A percentile compares a stretch with the other conserved stretches of the same genome.
These are phyloP conservation scores for Geotrupes spiniger DNA, from an alignment of 2,888 invertebrate genomes.

Conservation along the genomic window DNA sequence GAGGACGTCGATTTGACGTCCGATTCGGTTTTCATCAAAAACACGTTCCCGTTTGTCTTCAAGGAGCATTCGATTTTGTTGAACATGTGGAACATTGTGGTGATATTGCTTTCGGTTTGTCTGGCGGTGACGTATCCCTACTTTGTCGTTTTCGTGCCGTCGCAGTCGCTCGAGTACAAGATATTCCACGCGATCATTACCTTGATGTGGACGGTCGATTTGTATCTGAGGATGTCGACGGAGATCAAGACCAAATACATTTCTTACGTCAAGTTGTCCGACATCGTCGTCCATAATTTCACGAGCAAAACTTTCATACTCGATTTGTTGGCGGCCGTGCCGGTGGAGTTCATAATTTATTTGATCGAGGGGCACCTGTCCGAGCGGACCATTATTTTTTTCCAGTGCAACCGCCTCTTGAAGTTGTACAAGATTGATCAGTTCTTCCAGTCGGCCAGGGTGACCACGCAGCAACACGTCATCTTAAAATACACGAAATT, in stretches of 20 bases:
- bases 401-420: slow-evolving; percentile 25
- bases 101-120: slow-evolving; percentile 17
- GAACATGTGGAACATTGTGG: slow-evolving; percentile 25
- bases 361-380: slow-evolving; percentile 16
- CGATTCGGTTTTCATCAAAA: slow-evolving; percentile 30
- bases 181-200: slow-evolving; percentile 14
- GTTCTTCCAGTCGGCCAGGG: slow-evolving; percentile 9
- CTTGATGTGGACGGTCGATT: slow-evolving; percentile 27
- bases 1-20: slow-evolving; percentile 24
- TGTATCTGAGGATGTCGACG: slow-evolving; percentile 31
- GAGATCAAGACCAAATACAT: slow-evolving; percentile 28
- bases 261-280: slow-evolving; percentile 19
- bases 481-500: slow-evolving; percentile 13
- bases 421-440: slow-evolving; percentile 27
- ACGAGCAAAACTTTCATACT: slow-evolving; percentile 20
- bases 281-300: slow-evolving; percentile 19
- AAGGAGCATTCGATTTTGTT: slow-evolving; percentile 31
- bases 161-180: slow-evolving; percentile 1
- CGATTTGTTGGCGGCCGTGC: slow-evolving; percentile 26
- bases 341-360: slow-evolving; percentile 23
- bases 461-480: slow-evolving; percentile 3
- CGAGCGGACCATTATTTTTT: slow-evolving; percentile 7
- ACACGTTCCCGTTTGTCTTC: slow-evolving; percentile 31
- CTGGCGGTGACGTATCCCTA: slow-evolving; percentile 27
- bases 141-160: slow-evolving; percentile 19